These are phyloP conservation scores for Mnemiopsis leidyi DNA, from an alignment of 37 sponge, comb jelly and placozoan genomes.

Conservation along the genomic window DNA sequence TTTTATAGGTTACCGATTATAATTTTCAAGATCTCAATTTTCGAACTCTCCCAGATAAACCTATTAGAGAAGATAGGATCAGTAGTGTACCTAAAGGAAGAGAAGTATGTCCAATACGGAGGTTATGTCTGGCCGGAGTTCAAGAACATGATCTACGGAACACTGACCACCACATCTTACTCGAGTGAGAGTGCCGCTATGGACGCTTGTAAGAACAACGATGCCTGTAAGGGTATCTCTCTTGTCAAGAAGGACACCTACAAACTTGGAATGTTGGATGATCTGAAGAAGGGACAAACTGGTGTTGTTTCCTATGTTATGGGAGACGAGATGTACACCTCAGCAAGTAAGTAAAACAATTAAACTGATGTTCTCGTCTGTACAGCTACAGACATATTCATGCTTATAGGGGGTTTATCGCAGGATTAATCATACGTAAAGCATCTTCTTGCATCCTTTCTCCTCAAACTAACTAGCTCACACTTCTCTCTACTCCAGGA, in stretches of 20 bases:
- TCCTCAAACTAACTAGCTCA: too few species aligned
- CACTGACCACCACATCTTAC: background rate
- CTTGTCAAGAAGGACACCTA: background rate
- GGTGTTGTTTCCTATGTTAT: background rate
- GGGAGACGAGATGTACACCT: background rate
- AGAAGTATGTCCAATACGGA: background rate
- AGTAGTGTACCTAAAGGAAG: background rate
- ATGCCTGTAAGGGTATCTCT: background rate
- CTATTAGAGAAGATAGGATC: background rate
- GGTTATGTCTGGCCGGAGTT: background rate
- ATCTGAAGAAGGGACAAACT: background rate
- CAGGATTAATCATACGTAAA: too few species aligned
- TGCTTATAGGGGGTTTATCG: too few species aligned
- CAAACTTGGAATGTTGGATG: background rate
- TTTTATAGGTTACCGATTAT: too few species aligned
- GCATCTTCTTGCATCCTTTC: too few species aligned
- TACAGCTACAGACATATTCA: background rate
- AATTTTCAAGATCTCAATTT: background rate
- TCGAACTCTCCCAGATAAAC: background rate
- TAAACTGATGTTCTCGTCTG: background rate
- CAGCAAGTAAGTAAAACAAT: background rate
- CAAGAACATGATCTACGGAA: background rate
- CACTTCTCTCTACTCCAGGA: too few species aligned
- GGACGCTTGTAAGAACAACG: constrained; percentile 8
- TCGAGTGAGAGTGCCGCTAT: background rate